A percentile compares a stretch with the other conserved stretches of the same genome.
phyloP scores from a whole-genome alignment of 2,113 vertebrate genomes.

The Dromaius novaehollandiae region DNA sequence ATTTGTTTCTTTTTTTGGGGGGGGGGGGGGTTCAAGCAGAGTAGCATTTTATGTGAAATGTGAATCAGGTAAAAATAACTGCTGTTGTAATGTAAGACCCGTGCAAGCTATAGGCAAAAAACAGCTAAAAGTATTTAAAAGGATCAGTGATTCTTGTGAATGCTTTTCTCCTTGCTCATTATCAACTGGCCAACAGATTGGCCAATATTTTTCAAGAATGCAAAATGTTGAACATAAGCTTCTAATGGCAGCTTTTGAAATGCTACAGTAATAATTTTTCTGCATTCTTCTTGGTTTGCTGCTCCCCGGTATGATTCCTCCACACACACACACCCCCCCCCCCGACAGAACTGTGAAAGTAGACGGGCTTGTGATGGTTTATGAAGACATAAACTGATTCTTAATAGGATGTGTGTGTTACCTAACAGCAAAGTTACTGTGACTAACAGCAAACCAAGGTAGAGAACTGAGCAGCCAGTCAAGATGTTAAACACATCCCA shows the following conservation, averaged over 20 bases:
- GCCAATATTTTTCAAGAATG: not conserved
- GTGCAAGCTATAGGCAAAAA: not conserved
- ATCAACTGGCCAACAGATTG: not conserved
- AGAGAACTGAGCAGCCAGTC: not conserved
- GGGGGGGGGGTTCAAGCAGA: not conserved
- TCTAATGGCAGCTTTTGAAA: not conserved
- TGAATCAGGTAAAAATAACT: not conserved
- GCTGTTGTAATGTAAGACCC: not conserved
- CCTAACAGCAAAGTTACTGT: too few species aligned
- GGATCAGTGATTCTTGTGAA: not conserved
- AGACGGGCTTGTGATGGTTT: not conserved
- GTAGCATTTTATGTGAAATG: not conserved
- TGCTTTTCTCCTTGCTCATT: not conserved
- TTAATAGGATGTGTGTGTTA: not conserved
- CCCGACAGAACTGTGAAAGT: not conserved
- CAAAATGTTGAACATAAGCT: not conserved
- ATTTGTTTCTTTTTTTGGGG: not conserved
- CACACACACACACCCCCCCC: too few species aligned
- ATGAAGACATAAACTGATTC: not conserved
- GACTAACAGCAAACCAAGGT: not conserved
- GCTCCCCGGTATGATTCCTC: not conserved
- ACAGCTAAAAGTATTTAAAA: not conserved
- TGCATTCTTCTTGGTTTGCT: not conserved
- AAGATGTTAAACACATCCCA: not conserved
- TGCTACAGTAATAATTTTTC: not conserved